Percentiles rank a stretch among this genome's conserved stretches.
Conservation (phyloP, 2,113 vertebrate genomes). For the Oreocharis arfaki region DNA sequence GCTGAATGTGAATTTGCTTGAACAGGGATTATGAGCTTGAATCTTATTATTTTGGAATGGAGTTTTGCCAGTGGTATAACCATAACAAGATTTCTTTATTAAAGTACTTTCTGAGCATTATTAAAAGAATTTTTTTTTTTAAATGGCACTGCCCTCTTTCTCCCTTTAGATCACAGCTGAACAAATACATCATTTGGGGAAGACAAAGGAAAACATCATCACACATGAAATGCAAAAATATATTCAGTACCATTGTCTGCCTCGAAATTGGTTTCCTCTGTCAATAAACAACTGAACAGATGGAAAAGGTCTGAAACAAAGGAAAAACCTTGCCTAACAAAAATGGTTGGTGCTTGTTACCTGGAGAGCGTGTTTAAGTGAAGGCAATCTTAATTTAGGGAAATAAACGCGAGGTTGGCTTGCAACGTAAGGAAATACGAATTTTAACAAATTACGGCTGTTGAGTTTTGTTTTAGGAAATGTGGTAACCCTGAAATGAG, state of each 20-base stretch:
- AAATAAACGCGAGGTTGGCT: not conserved
- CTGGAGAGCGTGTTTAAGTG: not conserved
- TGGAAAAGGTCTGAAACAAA: conserved; percentile 1
- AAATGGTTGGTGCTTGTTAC: not conserved
- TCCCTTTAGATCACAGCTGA: not conserved
- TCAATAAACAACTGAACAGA: not conserved
- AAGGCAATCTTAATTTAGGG: not conserved
- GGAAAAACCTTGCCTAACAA: not conserved
- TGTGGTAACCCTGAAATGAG: not conserved
- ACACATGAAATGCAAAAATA: not conserved
- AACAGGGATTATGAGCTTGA: not conserved
- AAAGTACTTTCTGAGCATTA: not conserved
- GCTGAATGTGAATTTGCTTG: not conserved
- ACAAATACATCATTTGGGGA: not conserved
- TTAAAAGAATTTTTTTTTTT: not conserved
- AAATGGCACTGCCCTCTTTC: not conserved
- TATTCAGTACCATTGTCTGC: not conserved
- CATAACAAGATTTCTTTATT: not conserved
- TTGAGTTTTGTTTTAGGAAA: not conserved
- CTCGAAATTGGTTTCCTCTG: not conserved
- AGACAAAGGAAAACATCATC: not conserved
- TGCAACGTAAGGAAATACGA: not conserved
- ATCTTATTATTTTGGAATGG: not conserved
- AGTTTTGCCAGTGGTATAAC: not conserved
- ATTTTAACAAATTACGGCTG: fast-evolving